phyloP scores from a whole-genome alignment of 2,113 vertebrate genomes.

The Cromileptes altivelis region DNA sequence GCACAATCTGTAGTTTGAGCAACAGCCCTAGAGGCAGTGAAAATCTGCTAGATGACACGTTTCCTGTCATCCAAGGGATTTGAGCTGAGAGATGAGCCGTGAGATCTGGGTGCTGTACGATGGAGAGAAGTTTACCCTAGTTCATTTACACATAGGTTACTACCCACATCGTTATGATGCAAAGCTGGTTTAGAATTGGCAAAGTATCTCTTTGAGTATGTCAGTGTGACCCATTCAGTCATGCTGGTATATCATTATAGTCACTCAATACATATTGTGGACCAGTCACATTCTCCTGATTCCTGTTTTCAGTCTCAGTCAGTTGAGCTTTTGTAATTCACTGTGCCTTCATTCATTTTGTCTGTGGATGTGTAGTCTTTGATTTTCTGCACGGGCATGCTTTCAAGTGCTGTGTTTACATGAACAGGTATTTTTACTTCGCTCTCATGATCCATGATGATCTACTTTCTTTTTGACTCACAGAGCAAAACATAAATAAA shows the following conservation, averaged over 20 bases:
- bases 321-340: background rate
- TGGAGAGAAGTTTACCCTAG: no score
- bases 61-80: no score
- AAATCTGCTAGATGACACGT: no score
- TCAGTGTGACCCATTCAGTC: background rate
- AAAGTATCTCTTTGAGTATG: no score
- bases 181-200: no score
- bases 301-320: background rate
- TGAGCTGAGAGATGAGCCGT: no score
- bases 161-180: no score
- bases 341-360: background rate
- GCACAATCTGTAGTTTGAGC: no score
- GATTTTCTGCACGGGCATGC: background rate
- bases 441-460: conserved; percentile 1
- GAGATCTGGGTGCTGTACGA: no score
- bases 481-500: conserved; percentile 29
- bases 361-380: background rate
- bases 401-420: conserved; percentile 1
- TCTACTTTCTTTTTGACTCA: conserved; percentile 8
- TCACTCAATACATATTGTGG: background rate
- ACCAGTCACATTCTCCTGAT: background rate
- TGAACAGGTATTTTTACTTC: background rate
- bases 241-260: background rate
- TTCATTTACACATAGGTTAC: no score
- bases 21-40: no score